phyloP scores from a whole-genome alignment of 2,888 invertebrate species.

The Hesperia comma region DNA sequence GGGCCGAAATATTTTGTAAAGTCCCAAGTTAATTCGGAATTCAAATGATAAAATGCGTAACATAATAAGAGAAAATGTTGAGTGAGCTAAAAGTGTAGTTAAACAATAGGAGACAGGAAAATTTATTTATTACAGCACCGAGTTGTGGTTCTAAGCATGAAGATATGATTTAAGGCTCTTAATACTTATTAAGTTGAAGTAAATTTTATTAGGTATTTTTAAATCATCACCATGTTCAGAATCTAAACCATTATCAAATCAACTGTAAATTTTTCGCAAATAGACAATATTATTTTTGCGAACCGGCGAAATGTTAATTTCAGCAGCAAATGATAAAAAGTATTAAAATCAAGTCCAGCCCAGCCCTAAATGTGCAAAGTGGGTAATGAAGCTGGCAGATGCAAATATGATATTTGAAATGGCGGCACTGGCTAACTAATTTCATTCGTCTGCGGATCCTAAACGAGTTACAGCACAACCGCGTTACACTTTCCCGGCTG shows the following conservation, averaged over 20 bases:
- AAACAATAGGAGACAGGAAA: not conserved
- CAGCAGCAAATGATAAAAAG: slow-evolving; percentile 21
- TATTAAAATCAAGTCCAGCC: slow-evolving; percentile 20
- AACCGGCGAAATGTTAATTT: slow-evolving; percentile 13
- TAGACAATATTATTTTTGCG: not conserved
- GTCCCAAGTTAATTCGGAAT: slow-evolving; percentile 53
- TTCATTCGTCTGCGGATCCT: slow-evolving; percentile 76
- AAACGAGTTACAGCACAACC: slow-evolving; percentile 66
- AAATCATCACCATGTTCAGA: no score
- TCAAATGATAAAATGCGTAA: slow-evolving; percentile 54
- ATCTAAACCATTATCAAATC: not conserved
- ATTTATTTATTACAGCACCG: not conserved
- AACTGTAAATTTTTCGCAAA: not conserved
- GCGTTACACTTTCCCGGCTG: slow-evolving; percentile 55
- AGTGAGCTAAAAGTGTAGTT: slow-evolving; percentile 1
- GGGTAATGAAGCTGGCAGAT: slow-evolving; percentile 67
- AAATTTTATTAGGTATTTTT: no score
- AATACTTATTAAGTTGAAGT: no score
- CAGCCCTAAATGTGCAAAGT: slow-evolving; percentile 43
- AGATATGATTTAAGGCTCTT: no score
- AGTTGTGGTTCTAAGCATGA: not conserved
- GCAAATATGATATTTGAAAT: slow-evolving; percentile 80
- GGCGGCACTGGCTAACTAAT: slow-evolving; percentile 75
- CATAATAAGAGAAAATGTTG: slow-evolving; percentile 45
- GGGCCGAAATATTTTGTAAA: slow-evolving; percentile 56